Conservation (phyloP, 2,797 vertebrate species). For the Echeneis naucrates region DNA sequence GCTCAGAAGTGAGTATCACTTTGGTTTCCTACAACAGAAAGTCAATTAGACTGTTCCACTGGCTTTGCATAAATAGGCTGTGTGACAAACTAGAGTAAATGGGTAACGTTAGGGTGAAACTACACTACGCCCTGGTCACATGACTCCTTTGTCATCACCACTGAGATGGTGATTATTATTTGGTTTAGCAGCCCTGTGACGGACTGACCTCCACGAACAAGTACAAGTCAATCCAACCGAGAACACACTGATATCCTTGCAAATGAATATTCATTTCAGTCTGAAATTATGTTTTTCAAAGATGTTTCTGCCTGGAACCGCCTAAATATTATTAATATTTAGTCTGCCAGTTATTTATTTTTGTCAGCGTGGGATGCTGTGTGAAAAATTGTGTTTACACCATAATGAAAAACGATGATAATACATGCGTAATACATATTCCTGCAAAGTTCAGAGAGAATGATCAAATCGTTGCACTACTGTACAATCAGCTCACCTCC, state of each 20-base stretch:
- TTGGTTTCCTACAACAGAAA: too few species aligned
- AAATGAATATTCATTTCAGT: neutral
- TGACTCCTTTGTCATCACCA: too few species aligned
- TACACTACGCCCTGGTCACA: too few species aligned
- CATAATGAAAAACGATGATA: neutral
- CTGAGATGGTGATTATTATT: too few species aligned
- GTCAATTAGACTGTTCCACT: too few species aligned
- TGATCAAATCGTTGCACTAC: conserved; percentile 13
- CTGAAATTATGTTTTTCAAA: neutral
- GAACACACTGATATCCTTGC: neutral
- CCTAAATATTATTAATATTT: conserved; percentile 13
- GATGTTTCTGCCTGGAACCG: neutral
- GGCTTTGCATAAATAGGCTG: too few species aligned
- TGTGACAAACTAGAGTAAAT: too few species aligned
- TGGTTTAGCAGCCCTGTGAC: too few species aligned
- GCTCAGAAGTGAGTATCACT: too few species aligned
- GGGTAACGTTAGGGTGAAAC: too few species aligned
- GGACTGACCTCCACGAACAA: too few species aligned
- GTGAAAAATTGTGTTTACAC: neutral
- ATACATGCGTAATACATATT: neutral
- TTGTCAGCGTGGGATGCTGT: neutral
- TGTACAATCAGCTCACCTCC: conserved; percentile 13
- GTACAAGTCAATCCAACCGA: neutral
- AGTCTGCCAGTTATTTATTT: conserved; percentile 13
- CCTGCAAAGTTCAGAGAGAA: neutral